These are phyloP conservation scores for Phalacrocorax brasilianus DNA, from an alignment of 2,113 vertebrate genomes.

Conservation along the genomic window DNA sequence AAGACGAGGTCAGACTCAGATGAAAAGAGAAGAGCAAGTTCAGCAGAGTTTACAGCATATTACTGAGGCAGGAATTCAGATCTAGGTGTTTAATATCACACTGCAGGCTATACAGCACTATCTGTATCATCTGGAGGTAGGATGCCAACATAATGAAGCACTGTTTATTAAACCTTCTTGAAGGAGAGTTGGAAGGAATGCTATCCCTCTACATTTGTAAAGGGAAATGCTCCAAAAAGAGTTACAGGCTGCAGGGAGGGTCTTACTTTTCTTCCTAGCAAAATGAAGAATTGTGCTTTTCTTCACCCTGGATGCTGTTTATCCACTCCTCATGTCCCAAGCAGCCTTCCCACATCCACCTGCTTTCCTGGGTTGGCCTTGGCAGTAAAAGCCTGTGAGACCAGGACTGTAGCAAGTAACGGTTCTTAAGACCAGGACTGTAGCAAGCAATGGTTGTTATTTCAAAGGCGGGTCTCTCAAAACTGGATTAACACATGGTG, in stretches of 20 bases:
- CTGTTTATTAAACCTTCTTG: slow-evolving; percentile 2
- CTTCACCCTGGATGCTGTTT: background rate
- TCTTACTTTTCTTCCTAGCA: background rate
- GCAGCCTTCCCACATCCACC: background rate
- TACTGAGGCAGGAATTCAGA: background rate
- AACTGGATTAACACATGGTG: background rate
- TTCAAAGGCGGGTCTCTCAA: background rate
- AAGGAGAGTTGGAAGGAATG: slow-evolving; percentile 7
- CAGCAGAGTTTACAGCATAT: background rate
- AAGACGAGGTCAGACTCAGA: background rate
- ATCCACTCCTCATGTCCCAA: background rate
- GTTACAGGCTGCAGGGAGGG: background rate
- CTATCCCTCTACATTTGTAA: background rate
- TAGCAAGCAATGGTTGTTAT: background rate
- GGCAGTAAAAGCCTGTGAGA: background rate
- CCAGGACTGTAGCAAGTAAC: background rate
- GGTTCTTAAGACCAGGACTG: background rate
- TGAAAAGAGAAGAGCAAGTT: background rate
- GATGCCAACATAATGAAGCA: slow-evolving; percentile 8
- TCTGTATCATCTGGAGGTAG: slow-evolving; percentile 18
- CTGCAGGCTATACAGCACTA: background rate
- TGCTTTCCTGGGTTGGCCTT: background rate
- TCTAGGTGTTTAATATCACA: slow-evolving; percentile 13
- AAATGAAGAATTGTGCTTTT: background rate
- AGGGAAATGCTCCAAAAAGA: background rate